Percentiles rank a stretch among this genome's conserved stretches.
Evolutionary conservation across 2,797 vertebrate species (phyloP).

Genomic region (Alca torda): DNA sequence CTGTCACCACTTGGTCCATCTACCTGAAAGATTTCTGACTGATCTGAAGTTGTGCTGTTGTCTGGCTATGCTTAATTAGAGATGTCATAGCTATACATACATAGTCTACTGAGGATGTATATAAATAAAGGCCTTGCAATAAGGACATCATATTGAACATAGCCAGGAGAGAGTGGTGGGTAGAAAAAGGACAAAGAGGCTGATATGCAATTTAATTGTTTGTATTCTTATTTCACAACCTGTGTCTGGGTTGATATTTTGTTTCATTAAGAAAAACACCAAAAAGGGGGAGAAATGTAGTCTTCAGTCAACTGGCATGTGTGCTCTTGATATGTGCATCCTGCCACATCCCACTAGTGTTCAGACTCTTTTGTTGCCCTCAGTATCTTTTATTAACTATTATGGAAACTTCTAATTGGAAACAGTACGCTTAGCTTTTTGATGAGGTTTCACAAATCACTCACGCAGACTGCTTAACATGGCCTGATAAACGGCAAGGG

Average conservation of each 20-base stretch:
- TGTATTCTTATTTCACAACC: neutral
- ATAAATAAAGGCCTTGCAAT: neutral
- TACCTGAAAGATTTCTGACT: neutral
- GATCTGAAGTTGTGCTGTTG: neutral
- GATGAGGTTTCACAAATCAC: neutral
- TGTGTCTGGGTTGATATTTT: neutral
- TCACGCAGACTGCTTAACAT: neutral
- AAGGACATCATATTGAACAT: neutral
- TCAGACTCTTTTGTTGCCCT: neutral
- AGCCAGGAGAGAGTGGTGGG: neutral
- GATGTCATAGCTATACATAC: neutral
- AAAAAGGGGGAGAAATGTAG: fast-evolving
- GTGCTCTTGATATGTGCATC: neutral
- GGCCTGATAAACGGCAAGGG: fast-evolving
- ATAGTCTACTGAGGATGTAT: neutral
- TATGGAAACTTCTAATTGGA: neutral
- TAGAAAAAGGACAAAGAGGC: neutral
- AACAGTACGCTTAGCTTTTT: neutral
- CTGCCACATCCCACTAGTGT: neutral
- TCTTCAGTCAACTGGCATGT: neutral
- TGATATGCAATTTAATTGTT: neutral
- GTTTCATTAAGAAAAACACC: neutral
- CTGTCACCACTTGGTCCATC: neutral
- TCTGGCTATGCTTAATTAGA: neutral
- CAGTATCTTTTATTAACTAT: neutral